Evolutionary conservation across 2,797 vertebrate genomes (phyloP), one percentile per base, ranked within the genome.

Genomic region (Gymnothorax reevesii): DNA sequence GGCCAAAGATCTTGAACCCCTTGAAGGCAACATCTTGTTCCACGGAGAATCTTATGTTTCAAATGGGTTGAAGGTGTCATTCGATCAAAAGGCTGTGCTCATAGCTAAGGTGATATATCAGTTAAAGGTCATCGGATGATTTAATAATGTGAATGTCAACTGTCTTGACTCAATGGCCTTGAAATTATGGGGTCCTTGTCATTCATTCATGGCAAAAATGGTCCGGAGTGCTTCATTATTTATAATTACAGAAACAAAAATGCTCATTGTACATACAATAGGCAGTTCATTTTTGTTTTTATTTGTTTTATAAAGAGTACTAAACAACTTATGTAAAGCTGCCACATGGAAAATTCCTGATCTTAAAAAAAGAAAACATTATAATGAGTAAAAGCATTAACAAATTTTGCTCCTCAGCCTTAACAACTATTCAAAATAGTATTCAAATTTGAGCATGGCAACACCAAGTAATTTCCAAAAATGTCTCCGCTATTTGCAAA

Each of bases 1-100:
- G 60, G 80, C 91, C 92, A 91, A 89, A 79, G 62, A 82, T 82
- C 77, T 75, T 66, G 77, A 82, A 60, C 60, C 42, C 85, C 52
- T 17, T 20, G 57, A 7, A 77, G 69, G 73, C 73, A 82, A 86
- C 80, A 82, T 82, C 49, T 80, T 75, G 60, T 59, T 80, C 42
- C 25, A 86, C 66, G 62, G 77, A 54, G 75, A 25, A 27, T 22
- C 54, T 54, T 82, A 86, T 6, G 13, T 66, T 82, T 82, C 27
- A 59, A 82, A 54, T 4, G 54, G 60, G 60, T 15, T 82, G 57
- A 25, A 52, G 77, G 52, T 55, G 52, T 7, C 49, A 55, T 80
- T 55, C 22, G n/a, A 80, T 80, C 77, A 54, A 80, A 75, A 54
- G 22, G 3, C 7, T 55, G 52, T n/a, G 22, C 9, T 69, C 64